Evolutionary conservation across 2,888 invertebrate species (phyloP), one percentile per base, ranked within the genome.

Genomic region (Timema cristinae): DNA sequence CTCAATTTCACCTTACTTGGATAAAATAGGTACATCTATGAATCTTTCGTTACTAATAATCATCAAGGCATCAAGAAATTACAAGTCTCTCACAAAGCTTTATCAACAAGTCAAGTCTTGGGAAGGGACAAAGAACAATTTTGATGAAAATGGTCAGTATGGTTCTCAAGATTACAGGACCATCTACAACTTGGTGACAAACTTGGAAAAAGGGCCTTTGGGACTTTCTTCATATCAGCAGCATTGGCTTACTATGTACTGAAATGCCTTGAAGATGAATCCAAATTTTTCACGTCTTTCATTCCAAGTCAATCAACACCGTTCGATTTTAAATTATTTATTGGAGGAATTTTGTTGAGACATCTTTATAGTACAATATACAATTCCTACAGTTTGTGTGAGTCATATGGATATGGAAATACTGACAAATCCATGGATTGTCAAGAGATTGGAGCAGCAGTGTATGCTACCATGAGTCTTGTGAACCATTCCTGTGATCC

Each of bases 401-500:
- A 56, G 7, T 6, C 13, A 13, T 7, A 7, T 56, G 56, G 16
- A 56, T 6, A 10, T 56, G 6, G 56, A 10, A 13, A 56, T 13
- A 7, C 10, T 10, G 6, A 6, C 16, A 10, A 6, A 16, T 7
- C 6, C 7, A 6, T 56, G 7, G 7, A 13, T 15, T 6, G 7
- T 6, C 6, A 56, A 7, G 56, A 56, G 16, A 56, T 56, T 7
- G 56, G 56, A 6, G 6, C 56, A 56, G 56, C 56, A 15, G 7
- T 56, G 7, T 7, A 56, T 10, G 56, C 56, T 15, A 16, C 16
- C 16, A 16, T 16, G 6, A 56, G 56, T 56, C 16, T 56, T 13
- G 13, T 56, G n/a, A 56, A 56, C 56, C 56, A 56, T 16, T 56
- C 56, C 16, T 56, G 56, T 16, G 11, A 56, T 56, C 56, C 56